Conservation (phyloP, 1,140 invertebrate genomes). For the Ephestia elutella region DNA sequence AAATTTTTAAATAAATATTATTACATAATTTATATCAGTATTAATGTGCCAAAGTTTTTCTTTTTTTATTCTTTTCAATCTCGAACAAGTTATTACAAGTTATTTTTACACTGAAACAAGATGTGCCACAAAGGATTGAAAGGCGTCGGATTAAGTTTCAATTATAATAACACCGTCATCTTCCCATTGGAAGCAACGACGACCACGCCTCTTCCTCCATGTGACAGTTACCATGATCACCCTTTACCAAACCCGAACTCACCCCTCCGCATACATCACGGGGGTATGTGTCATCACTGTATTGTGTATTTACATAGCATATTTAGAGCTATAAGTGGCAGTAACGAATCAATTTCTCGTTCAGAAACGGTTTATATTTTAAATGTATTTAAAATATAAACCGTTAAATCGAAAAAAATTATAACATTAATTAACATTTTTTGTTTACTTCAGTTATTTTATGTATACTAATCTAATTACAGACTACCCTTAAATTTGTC, state of each 20-base stretch:
- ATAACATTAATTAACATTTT: no score
- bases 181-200: constrained; percentile 53
- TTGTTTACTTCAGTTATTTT: no score
- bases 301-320: neutral
- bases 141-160: constrained; percentile 24
- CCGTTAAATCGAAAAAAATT: no score
- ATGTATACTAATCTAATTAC: no score
- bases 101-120: constrained; percentile 1
- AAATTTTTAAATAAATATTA: no score
- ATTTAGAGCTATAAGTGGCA: no score
- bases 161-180: constrained; percentile 28
- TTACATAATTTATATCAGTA: no score
- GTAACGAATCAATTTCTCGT: neutral
- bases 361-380: neutral
- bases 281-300: neutral
- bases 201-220: constrained; percentile 63
- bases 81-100: neutral
- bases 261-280: neutral
- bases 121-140: neutral
- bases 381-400: no score
- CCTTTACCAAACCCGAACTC: constrained; percentile 30
- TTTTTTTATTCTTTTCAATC: neutral
- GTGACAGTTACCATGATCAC: constrained; percentile 49
- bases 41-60: no score
- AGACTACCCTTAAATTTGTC: no score